A percentile compares a stretch with the other conserved stretches of the same genome.
Evolutionary conservation across 2,797 vertebrate genomes (phyloP).

Genomic region (Yasuhikotakia modesta): DNA sequence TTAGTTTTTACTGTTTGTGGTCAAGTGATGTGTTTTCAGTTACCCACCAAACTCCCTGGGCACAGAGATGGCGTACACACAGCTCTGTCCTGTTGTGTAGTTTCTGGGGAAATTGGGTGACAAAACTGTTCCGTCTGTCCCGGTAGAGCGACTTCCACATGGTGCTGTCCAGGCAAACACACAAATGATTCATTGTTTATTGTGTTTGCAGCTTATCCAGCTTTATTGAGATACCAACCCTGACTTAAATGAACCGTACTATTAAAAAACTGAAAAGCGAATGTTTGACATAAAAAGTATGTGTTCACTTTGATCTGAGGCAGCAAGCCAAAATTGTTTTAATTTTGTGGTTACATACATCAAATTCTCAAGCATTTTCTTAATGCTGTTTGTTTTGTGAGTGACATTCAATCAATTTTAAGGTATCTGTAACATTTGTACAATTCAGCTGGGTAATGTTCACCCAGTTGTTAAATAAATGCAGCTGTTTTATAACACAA

Average conservation of each 20-base stretch:
- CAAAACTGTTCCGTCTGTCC: conserved; percentile 93
- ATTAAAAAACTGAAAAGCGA: not conserved
- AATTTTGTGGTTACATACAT: not conserved
- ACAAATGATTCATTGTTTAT: conserved; percentile 20
- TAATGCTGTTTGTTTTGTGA: not conserved
- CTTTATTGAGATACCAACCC: conserved; percentile 15
- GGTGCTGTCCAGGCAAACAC: conserved; percentile 78
- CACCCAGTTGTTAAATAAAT: no score
- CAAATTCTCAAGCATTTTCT: not conserved
- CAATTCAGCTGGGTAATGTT: no score
- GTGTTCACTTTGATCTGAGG: not conserved
- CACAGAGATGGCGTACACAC: conserved; percentile 93
- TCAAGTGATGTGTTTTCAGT: not conserved
- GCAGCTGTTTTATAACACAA: not conserved
- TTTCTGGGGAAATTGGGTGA: conserved; percentile 98
- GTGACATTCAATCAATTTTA: not conserved
- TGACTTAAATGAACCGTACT: not conserved
- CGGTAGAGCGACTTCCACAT: conserved; percentile 94
- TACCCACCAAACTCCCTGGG: conserved; percentile 95
- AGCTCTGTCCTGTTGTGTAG: conserved; percentile 95
- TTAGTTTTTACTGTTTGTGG: not conserved
- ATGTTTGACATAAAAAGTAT: no score
- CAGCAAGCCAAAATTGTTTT: not conserved
- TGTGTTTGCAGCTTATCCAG: conserved; percentile 11
- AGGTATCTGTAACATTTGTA: not conserved